Percentiles rank a stretch among this genome's conserved stretches.
phyloP scores from a whole-genome alignment of 2,888 invertebrate genomes.

The Pyrrhia umbra region DNA sequence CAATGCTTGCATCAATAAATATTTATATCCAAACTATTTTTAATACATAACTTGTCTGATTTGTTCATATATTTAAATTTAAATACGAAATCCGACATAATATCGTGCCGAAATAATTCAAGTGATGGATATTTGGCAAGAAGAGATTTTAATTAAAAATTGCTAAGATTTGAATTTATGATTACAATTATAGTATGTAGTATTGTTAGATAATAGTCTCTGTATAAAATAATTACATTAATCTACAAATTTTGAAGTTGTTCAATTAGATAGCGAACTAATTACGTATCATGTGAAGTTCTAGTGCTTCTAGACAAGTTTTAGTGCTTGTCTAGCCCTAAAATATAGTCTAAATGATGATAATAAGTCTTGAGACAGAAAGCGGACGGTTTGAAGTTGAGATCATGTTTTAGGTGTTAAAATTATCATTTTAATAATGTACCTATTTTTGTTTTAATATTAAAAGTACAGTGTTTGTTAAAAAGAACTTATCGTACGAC shows the following conservation, averaged over 20 bases:
- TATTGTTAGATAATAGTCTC: constrained; percentile 48
- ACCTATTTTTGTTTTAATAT: background rate
- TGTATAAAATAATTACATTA: constrained; percentile 48
- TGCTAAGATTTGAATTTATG: constrained; percentile 48
- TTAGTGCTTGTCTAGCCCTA: constrained; percentile 2
- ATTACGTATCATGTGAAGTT: constrained; percentile 24
- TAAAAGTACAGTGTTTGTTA: no score
- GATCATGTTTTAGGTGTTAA: background rate
- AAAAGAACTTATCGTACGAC: no score
- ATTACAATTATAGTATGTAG: constrained; percentile 42
- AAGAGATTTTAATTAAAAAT: constrained; percentile 21
- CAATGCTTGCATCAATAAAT: background rate
- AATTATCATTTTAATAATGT: background rate
- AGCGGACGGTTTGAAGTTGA: background rate
- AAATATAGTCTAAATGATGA: background rate
- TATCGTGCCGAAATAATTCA: constrained; percentile 2
- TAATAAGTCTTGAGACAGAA: constrained; percentile 6
- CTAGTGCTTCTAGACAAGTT: constrained; percentile 29
- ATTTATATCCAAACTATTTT: background rate
- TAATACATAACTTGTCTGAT: background rate
- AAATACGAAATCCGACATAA: constrained; percentile 10
- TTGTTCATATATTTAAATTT: constrained; percentile 3
- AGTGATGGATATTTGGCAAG: constrained; percentile 45
- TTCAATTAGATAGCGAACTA: constrained; percentile 37
- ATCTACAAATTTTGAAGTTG: constrained; percentile 38